Evolutionary conservation across 2,888 invertebrate species (phyloP).

Genomic region (Drosophila merina): DNA sequence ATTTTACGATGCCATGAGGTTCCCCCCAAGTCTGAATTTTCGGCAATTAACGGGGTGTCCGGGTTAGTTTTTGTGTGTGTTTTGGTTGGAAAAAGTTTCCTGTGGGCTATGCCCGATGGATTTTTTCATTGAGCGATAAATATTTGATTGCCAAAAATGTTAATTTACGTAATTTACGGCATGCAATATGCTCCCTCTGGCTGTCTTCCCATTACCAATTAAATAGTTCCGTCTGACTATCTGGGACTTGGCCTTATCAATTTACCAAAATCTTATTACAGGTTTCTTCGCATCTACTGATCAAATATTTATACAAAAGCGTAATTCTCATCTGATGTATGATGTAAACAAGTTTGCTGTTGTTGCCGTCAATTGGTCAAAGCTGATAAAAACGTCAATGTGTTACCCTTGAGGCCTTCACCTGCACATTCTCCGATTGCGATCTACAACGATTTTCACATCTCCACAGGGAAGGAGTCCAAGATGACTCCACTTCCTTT

Average conservation of each 20-base stretch:
- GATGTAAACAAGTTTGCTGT: constrained; percentile 52
- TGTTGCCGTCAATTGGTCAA: constrained; percentile 40
- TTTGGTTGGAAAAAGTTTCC: constrained; percentile 25
- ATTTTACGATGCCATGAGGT: constrained; percentile 64
- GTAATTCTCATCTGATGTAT: constrained; percentile 45
- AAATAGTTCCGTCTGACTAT: constrained; percentile 47
- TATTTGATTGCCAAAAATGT: constrained; percentile 57
- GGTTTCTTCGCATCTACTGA: constrained; percentile 43
- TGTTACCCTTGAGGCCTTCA: constrained; percentile 46
- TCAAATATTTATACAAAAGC: constrained; percentile 50
- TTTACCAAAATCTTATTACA: constrained; percentile 50
- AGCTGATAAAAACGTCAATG: constrained; percentile 50
- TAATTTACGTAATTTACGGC: constrained; percentile 50
- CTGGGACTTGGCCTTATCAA: constrained; percentile 52
- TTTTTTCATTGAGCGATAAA: constrained; percentile 59
- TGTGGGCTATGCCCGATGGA: constrained; percentile 43
- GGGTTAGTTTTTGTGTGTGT: constrained; percentile 12
- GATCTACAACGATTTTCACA: constrained; percentile 49
- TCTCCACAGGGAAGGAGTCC: constrained; percentile 26
- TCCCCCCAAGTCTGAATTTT: constrained; percentile 12
- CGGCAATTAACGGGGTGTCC: constrained; percentile 38
- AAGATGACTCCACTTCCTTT: constrained; percentile 13
- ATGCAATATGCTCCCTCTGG: constrained; percentile 21
- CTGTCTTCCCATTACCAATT: constrained; percentile 40
- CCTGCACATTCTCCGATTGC: constrained; percentile 40